Evolutionary conservation across 2,797 vertebrate species (phyloP).

Genomic region (Gila robusta): DNA sequence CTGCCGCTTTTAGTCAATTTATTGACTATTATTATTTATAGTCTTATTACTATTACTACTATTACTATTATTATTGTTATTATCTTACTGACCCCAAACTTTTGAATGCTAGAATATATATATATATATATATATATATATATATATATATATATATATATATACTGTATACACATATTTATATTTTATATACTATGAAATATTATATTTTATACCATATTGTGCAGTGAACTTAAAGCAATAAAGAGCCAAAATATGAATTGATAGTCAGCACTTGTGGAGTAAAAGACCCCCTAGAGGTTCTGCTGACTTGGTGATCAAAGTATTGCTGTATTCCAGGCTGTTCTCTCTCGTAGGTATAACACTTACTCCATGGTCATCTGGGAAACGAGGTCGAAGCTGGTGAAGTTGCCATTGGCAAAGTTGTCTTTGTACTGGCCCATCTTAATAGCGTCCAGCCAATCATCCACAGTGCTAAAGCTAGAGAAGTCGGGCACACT

Average conservation of each 20-base stretch:
- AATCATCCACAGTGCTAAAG: slow-evolving; percentile 97
- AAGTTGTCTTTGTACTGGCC: slow-evolving; percentile 99
- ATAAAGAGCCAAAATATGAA: slow-evolving; percentile 12
- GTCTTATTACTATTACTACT: too few species aligned
- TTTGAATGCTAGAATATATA: background rate
- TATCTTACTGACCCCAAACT: background rate
- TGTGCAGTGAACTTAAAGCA: slow-evolving; percentile 14
- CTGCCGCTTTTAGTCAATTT: background rate
- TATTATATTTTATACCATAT: background rate
- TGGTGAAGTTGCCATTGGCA: slow-evolving; percentile 88
- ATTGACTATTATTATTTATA: too few species aligned
- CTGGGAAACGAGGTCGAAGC: slow-evolving; percentile 96
- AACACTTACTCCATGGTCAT: slow-evolving; percentile 98
- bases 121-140: too few species aligned
- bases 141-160: too few species aligned
- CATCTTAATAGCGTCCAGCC: slow-evolving; percentile 99
- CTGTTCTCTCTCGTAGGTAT: background rate
- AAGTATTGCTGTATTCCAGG: slow-evolving; percentile 36
- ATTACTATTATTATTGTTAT: too few species aligned
- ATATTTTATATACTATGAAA: too few species aligned
- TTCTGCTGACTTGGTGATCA: slow-evolving; percentile 42
- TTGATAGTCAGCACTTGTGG: slow-evolving; percentile 20
- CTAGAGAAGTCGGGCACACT: slow-evolving; percentile 97
- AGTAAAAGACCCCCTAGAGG: slow-evolving; percentile 34
- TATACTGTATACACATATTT: too few species aligned